phyloP scores from a whole-genome alignment of 2,888 invertebrate species.

The Phorcus lineatus region DNA sequence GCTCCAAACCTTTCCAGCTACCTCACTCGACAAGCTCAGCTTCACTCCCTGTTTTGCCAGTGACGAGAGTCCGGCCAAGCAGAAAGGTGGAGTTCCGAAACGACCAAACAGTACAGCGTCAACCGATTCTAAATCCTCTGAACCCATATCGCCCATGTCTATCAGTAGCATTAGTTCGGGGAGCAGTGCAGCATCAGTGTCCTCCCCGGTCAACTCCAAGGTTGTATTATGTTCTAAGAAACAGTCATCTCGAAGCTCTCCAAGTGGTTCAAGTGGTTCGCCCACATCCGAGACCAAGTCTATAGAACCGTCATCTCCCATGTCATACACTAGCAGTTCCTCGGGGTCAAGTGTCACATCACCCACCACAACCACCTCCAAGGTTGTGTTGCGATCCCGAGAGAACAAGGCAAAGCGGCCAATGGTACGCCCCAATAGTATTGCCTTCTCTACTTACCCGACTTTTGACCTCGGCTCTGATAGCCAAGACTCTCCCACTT shows the following conservation, averaged over 20 bases:
- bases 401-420: slow-evolving; percentile 67
- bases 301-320: slow-evolving; percentile 46
- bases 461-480: slow-evolving; percentile 67
- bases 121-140: slow-evolving; percentile 34
- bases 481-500: slow-evolving; percentile 54
- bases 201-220: slow-evolving; percentile 26
- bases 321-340: slow-evolving; percentile 43
- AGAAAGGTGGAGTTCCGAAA: slow-evolving; percentile 30
- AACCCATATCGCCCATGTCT: slow-evolving; percentile 42
- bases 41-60: slow-evolving; percentile 73
- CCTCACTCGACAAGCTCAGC: slow-evolving; percentile 73
- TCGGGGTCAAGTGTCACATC: slow-evolving; percentile 32
- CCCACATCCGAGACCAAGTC: slow-evolving; percentile 39
- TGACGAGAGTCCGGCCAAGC: slow-evolving; percentile 40
- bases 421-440: slow-evolving; percentile 71
- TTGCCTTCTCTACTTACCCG: slow-evolving; percentile 73
- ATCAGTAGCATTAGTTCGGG: slow-evolving; percentile 45
- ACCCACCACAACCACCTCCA: slow-evolving; percentile 39
- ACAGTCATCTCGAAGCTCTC: slow-evolving; percentile 22
- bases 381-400: slow-evolving; percentile 64
- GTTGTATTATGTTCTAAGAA: slow-evolving; percentile 9
- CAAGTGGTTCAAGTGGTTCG: slow-evolving; percentile 27
- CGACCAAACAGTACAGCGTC: slow-evolving; percentile 32
- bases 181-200: slow-evolving; percentile 32
- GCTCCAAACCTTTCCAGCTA: slow-evolving; percentile 64